Evolutionary conservation across 2,113 vertebrate species (phyloP).

Genomic region (Enhydra lutris): DNA sequence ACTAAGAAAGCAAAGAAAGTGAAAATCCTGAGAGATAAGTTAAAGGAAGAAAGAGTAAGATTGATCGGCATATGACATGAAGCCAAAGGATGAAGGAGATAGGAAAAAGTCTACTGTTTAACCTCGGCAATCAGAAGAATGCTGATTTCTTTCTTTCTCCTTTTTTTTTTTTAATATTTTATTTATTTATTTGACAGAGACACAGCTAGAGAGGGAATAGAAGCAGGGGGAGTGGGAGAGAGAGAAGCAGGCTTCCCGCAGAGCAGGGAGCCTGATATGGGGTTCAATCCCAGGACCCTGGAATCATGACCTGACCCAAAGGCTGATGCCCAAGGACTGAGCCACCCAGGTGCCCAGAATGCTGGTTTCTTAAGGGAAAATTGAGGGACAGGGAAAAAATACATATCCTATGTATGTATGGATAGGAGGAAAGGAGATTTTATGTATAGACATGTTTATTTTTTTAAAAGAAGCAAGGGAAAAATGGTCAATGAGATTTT

Average conservation of each 20-base stretch:
- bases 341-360: not conserved
- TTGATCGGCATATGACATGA: not conserved
- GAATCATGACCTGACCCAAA: too few relatives aligned
- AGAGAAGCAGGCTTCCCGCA: too few relatives aligned
- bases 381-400: not conserved
- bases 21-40: not conserved
- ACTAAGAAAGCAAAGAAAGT: not conserved
- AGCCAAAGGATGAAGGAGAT: not conserved
- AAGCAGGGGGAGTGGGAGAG: too few relatives aligned
- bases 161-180: not conserved
- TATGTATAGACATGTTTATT: not conserved
- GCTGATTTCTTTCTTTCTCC: too few relatives aligned
- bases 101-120: not conserved
- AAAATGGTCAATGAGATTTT: not conserved
- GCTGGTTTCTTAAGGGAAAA: not conserved
- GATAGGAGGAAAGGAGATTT: not conserved
- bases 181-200: too few relatives aligned
- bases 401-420: not conserved
- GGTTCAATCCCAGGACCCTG: too few relatives aligned
- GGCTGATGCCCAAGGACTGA: too few relatives aligned
- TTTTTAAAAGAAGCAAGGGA: not conserved
- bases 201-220: too few relatives aligned
- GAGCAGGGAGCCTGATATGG: too few relatives aligned
- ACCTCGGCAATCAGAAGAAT: not conserved
- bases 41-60: not conserved